Base-by-base conservation (phyloP, 2,888 invertebrate species). In the Limnephilus rhombicus region DNA sequence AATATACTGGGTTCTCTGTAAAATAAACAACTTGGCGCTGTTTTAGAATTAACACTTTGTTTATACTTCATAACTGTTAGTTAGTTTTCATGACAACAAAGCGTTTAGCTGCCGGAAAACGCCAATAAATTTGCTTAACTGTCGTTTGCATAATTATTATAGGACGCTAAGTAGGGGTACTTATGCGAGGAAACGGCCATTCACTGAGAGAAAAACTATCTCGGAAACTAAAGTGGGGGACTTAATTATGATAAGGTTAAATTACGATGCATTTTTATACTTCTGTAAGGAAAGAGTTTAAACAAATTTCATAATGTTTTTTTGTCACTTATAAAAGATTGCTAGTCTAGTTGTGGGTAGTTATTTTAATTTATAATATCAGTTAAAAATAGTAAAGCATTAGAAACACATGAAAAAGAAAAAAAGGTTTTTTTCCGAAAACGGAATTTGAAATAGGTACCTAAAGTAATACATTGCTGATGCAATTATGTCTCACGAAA, bases 21-120 rank as follows among this genome's bases (percentile, higher is more conserved):
- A 68, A 68, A 68, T 68, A 82, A 31, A 82, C 82, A 34, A 34
- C 18, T 5, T 31, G 4, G 7, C 15, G 29, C 82, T 82, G 34
- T 82, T 34, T 34, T 82, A 82, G 29, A 82, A 82, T 34, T 82
- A 82, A 34, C 82, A 82, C 82, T 82, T 82, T 82, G 82, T 82
- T 82, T 34, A 31, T 34, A 68, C 68, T 68, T 68, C 68, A 68
- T 37, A 37, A 83, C 83, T 83, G 37, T 34, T 89, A 80, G 89
- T 90, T 90, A 90, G 83, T 90, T 90, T 90, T 90, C 90, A 49
- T 34, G 82, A 49, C 90, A 90, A 45, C 82, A 83, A 41, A 90
- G 90, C 81, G 90, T 45, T 90, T 83, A 90, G 89, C 89, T 81
- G 49, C 80, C 89, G 80, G 45, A 68, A 37, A 34, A 89, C 29